Base-by-base conservation (phyloP, 92 coral and sea anemone species). In the Epizoanthus scotinus region DNA sequence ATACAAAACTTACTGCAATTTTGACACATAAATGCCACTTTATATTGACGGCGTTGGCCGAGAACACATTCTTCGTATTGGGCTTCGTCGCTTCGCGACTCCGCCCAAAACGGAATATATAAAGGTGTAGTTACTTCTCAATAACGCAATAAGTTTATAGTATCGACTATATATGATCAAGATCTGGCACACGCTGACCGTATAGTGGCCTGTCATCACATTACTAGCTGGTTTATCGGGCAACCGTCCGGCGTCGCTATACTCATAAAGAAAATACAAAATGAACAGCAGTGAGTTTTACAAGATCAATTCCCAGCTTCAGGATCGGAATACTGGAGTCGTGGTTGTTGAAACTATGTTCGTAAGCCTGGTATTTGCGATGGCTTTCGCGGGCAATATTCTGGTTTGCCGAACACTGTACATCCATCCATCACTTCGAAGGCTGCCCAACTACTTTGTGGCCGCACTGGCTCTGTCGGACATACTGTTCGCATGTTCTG, bases 391-490 rank as follows among this genome's bases (percentile, higher is more conserved):
- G 22, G 81, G 81, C 0, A 75, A 75, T 21, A 34, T 75, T 58
- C 26, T 75, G 63, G 81, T 75, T 75, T 58, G 67, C 55, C 28
- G 67, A 31, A 24, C 68, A 57, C 66, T 57, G 17, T 75, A 9
- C 67, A 40, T 50, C 5, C 53, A 57, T 7, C 36, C 36, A 22
- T 8, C 67, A 14, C 31, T 38, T 75, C 81, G 22, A 6, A 75
- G 38, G 56, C 15, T 75, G 13, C 52, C 81, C 4, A 38, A 22
- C 38, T 75, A 75, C 31, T 75, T 58, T 13, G 81, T 75, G 3
- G 63, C 34, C n/a, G 81, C 81, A 4, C 24, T 75, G 21, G 81
- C 81, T 8, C 4, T 75, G 0, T 75, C 81, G 44, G 81, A 75
- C 25, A 75, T 75, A 10, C 21, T 47, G 20, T 74, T 74, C 54